phyloP scores from a whole-genome alignment of 2,888 invertebrate species.

The Macrosoma leucophasiata region DNA sequence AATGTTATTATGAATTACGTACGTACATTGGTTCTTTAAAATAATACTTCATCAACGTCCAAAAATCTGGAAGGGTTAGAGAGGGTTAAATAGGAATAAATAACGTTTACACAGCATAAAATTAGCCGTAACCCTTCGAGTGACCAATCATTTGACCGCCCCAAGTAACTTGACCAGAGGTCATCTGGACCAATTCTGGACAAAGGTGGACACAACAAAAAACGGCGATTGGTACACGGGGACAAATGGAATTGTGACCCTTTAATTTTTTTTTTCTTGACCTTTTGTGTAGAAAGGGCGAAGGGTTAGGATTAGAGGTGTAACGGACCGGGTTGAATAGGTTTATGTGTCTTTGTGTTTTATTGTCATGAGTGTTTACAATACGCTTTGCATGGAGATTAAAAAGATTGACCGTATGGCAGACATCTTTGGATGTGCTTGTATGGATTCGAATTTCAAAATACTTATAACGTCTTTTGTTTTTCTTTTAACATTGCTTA shows the following conservation, averaged over 20 bases:
- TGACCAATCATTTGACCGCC: conserved; percentile 48
- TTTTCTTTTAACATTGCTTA: too few relatives aligned
- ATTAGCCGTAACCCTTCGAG: conserved; percentile 32
- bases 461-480: too few relatives aligned
- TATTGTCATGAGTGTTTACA: conserved; percentile 19
- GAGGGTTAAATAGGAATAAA: conserved; percentile 10
- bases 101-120: conserved; percentile 24
- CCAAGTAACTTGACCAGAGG: conserved; percentile 58
- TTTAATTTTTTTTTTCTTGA: conserved; percentile 43
- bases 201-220: conserved; percentile 51
- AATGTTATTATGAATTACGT: too few relatives aligned
- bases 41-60: too few relatives aligned
- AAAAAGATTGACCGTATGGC: too few relatives aligned
- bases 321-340: conserved; percentile 36
- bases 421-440: too few relatives aligned
- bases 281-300: conserved; percentile 35
- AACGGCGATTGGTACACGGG: conserved; percentile 53
- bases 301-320: conserved; percentile 54
- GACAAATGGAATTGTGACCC: conserved; percentile 51
- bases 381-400: conserved; percentile 17
- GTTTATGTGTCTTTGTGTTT: conserved; percentile 1
- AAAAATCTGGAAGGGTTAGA: background rate
- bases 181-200: conserved; percentile 63
- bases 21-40: too few relatives aligned
- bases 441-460: too few relatives aligned